Percentiles rank a stretch among this genome's conserved stretches.
Conservation (phyloP, 2,888 invertebrate species). For the Lathronympha strigana region DNA sequence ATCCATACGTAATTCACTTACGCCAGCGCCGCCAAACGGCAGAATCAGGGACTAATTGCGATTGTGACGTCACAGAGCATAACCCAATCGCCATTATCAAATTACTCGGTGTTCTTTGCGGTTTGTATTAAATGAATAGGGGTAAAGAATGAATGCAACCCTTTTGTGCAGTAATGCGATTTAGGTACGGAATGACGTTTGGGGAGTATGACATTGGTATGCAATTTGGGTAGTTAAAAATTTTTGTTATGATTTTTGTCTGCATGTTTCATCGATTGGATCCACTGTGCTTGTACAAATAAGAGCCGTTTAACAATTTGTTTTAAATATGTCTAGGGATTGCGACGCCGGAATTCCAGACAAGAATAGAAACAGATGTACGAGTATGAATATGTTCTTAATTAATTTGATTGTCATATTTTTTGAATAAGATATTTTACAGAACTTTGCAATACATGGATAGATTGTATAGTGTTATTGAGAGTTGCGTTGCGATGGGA, state of each 20-base stretch:
- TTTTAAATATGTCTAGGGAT: too few species aligned
- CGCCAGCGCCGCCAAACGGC: constrained; percentile 43
- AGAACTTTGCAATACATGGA: too few species aligned
- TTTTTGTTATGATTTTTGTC: constrained; percentile 22
- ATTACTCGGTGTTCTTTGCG: constrained; percentile 70
- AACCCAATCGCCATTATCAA: constrained; percentile 72
- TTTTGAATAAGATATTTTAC: too few species aligned
- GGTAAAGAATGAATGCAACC: constrained; percentile 40
- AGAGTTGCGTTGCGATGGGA: too few species aligned
- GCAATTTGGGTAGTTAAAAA: constrained; percentile 19
- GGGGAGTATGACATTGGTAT: constrained; percentile 10
- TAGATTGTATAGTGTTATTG: too few species aligned
- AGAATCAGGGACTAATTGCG: constrained; percentile 60
- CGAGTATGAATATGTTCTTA: too few species aligned
- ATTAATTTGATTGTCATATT: too few species aligned
- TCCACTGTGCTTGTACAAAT: not conserved
- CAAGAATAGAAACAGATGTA: too few species aligned
- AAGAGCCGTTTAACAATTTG: too few species aligned
- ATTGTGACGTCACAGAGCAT: constrained; percentile 67
- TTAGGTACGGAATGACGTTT: constrained; percentile 21
- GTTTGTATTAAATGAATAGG: constrained; percentile 49
- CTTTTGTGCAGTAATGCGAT: constrained; percentile 38
- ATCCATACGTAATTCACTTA: constrained; percentile 29
- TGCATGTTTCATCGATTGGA: not conserved
- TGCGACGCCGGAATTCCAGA: too few species aligned